Evolutionary conservation across 1,140 invertebrate species (phyloP), one percentile per base, ranked within the genome.

Genomic region (Caenorhabditis briggsae): DNA sequence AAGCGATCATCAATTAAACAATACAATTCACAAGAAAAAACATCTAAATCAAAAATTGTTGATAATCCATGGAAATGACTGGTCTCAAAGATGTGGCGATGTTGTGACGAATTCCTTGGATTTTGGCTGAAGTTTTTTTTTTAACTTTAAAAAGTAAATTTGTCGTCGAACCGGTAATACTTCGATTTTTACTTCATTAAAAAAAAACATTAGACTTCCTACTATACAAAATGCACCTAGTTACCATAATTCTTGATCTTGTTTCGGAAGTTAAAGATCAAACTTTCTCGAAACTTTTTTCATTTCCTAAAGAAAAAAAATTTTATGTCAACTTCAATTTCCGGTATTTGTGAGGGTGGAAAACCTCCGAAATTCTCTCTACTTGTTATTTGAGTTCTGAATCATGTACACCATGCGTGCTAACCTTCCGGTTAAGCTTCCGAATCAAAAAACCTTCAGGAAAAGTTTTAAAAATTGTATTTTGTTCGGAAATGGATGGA

Each of bases 271-370:
- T 33, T 33, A 33, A 33, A 33, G 33, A 33, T 33, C 33, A 33
- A 33, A 33, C 33, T 33, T 33, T 33, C 3, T 33, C 33, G 1
- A 33, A 33, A 33, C 33, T 33, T 33, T 33, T 8, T 59, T 11
- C 12, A 53, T 14, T 53, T 53, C 50, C 50, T 14, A 53, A 20
- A 58, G n/a, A 58, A 2, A n/a, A n/a, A n/a, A n/a, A 58, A 58
- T 58, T 2, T n/a, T 20, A 58, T n/a, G 14, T 48, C 41, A 74
- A 33, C 25, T 2, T 74, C 18, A 46, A 74, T 74, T 74, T 74
- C 65, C 65, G 65, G 65, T 53, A 33, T 33, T 53, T 65, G 65
- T 74, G 59, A 74, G 65, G 18, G 33, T 43, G 65, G 43, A 74
- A 6, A 14, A 53, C 12, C 16, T 53, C 50, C 16, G 11, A 11